Evolutionary conservation across 2,797 vertebrate species (phyloP).

Genomic region (Tokudaia muenninki): DNA sequence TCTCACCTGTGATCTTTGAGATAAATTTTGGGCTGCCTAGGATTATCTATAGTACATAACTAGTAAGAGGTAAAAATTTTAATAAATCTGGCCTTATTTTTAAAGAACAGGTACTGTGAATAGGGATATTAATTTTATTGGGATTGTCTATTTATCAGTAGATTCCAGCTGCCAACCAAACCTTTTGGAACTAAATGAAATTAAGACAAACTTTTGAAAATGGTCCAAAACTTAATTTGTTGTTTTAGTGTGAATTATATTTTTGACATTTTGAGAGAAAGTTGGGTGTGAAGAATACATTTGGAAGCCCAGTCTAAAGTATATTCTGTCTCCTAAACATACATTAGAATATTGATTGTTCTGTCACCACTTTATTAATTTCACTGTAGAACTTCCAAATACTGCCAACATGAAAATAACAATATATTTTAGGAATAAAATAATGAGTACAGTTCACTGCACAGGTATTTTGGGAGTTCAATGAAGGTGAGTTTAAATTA

Average conservation of each 20-base stretch:
- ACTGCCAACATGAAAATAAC: neutral
- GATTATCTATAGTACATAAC: neutral
- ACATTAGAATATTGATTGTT: neutral
- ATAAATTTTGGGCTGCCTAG: neutral
- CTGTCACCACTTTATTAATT: neutral
- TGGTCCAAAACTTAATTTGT: neutral
- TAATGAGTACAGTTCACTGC: neutral
- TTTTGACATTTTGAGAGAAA: neutral
- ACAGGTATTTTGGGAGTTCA: neutral
- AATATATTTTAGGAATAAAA: neutral
- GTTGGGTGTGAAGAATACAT: neutral
- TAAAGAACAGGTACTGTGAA: neutral
- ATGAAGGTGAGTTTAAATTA: neutral
- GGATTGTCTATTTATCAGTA: conserved; percentile 28
- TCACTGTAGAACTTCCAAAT: neutral
- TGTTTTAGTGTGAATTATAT: neutral
- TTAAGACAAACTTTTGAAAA: conserved; percentile 25
- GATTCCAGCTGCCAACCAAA: conserved; percentile 2
- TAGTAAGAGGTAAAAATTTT: conserved; percentile 22
- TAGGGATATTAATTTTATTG: neutral
- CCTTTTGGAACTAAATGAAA: neutral
- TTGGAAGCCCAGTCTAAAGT: neutral
- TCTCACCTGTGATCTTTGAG: neutral
- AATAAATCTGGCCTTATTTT: neutral
- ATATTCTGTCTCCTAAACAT: neutral